These are phyloP conservation scores for Magallana nippona DNA, from an alignment of 2,888 invertebrate genomes.

Conservation along the genomic window DNA sequence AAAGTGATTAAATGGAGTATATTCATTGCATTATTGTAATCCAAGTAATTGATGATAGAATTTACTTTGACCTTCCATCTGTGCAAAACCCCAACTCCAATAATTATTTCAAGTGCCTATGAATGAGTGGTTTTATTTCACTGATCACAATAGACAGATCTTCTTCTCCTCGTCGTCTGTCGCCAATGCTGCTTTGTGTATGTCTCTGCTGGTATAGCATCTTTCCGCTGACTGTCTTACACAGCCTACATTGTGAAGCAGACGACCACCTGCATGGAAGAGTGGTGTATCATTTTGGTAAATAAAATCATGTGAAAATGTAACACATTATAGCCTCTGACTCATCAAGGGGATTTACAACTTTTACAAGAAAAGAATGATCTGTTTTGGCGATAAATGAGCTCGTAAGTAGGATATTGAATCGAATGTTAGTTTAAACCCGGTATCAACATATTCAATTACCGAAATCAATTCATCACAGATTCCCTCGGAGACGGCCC, in stretches of 20 bases:
- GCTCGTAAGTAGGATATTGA: conserved; percentile 1
- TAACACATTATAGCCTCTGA: not conserved
- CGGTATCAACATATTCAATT: not conserved
- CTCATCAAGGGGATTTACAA: conserved; percentile 16
- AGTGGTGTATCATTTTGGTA: not conserved
- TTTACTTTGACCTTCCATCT: conserved; percentile 1
- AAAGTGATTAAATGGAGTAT: no score
- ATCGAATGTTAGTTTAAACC: conserved; percentile 17
- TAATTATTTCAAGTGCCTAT: not conserved
- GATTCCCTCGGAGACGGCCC: not conserved
- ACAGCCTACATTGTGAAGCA: not conserved
- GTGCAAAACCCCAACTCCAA: not conserved
- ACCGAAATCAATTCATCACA: conserved; percentile 10
- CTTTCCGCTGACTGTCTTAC: not conserved
- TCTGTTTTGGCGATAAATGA: conserved; percentile 18
- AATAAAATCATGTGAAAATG: not conserved
- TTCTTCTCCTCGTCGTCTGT: no score
- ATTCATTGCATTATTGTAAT: no score
- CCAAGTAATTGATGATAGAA: no score
- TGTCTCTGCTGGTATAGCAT: not conserved
- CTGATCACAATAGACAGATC: not conserved
- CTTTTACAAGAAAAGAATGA: conserved; percentile 26
- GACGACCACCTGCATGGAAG: conserved; percentile 14
- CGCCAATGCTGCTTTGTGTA: not conserved
- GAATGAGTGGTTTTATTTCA: conserved; percentile 21